These are phyloP conservation scores for Alentia gelatinosa DNA, from an alignment of 2,888 invertebrate species.

Conservation along the genomic window DNA sequence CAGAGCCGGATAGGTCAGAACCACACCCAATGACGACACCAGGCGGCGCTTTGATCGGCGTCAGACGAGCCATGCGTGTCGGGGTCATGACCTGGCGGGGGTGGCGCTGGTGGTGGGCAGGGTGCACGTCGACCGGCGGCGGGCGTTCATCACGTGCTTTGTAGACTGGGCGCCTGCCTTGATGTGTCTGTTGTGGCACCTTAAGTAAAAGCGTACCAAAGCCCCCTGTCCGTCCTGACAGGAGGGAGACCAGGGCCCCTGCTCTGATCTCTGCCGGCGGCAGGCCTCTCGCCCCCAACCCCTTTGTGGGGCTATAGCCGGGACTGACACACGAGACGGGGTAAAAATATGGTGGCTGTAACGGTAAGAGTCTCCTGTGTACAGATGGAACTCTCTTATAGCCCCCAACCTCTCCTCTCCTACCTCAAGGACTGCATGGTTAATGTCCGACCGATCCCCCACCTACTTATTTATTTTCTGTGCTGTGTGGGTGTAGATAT, in stretches of 20 bases:
- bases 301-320: neutral
- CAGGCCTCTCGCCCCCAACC: neutral
- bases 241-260: neutral
- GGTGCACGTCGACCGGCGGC: neutral
- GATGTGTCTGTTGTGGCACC: conserved; percentile 35
- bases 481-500: too few species aligned
- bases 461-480: too few species aligned
- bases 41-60: neutral
- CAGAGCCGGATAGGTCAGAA: neutral
- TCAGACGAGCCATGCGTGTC: neutral
- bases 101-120: neutral
- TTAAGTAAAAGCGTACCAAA: conserved; percentile 26
- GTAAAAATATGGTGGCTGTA: neutral
- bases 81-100: neutral
- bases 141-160: conserved; percentile 18
- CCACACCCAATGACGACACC: neutral
- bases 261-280: neutral
- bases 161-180: neutral
- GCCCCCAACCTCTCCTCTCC: neutral
- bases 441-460: neutral
- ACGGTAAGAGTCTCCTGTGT: neutral
- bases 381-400: neutral
- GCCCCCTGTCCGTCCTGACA: neutral
- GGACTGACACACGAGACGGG: neutral
- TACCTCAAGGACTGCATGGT: neutral